Percentiles rank a stretch among this genome's conserved stretches.
phyloP scores from a whole-genome alignment of 2,797 vertebrate genomes.

The Microctenopoma stevenorrisi region DNA sequence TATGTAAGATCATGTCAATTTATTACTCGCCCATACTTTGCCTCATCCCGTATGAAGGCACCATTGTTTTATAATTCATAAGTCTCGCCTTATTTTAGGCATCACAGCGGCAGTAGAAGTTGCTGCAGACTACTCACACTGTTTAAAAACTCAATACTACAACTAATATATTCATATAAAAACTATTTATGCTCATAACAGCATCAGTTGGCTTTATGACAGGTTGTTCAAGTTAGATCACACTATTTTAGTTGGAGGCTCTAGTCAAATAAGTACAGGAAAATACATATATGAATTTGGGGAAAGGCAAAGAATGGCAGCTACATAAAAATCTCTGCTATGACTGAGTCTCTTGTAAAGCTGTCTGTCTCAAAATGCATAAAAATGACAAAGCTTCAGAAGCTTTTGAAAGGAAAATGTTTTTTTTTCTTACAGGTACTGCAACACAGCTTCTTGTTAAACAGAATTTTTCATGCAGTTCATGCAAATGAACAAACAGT shows the following conservation, averaged over 20 bases:
- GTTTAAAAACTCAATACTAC: constrained; percentile 63
- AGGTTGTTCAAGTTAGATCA: constrained; percentile 68
- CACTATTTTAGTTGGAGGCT: constrained; percentile 59
- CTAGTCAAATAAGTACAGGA: constrained; percentile 76
- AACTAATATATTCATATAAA: constrained; percentile 67
- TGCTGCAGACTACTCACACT: constrained; percentile 53
- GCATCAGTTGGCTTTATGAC: constrained; percentile 71
- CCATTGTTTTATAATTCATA: constrained; percentile 62
- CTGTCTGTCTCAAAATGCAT: constrained; percentile 93
- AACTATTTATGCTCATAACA: constrained; percentile 72
- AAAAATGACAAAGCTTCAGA: constrained; percentile 92
- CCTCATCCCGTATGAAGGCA: constrained; percentile 74
- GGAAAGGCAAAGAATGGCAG: constrained; percentile 89
- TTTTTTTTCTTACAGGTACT: constrained; percentile 84
- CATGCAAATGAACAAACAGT: constrained; percentile 93
- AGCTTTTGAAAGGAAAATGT: constrained; percentile 89
- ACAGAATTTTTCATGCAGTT: constrained; percentile 93
- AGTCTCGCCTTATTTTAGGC: constrained; percentile 60
- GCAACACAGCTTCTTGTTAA: constrained; percentile 86
- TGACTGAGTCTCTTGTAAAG: constrained; percentile 89
- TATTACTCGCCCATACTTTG: constrained; percentile 58
- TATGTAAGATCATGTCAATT: constrained; percentile 53
- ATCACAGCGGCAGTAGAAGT: constrained; percentile 46
- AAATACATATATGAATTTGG: constrained; percentile 77
- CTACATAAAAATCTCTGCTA: constrained; percentile 89